phyloP scores from a whole-genome alignment of 2,797 vertebrate genomes.

The Anisognathus igniventris region DNA sequence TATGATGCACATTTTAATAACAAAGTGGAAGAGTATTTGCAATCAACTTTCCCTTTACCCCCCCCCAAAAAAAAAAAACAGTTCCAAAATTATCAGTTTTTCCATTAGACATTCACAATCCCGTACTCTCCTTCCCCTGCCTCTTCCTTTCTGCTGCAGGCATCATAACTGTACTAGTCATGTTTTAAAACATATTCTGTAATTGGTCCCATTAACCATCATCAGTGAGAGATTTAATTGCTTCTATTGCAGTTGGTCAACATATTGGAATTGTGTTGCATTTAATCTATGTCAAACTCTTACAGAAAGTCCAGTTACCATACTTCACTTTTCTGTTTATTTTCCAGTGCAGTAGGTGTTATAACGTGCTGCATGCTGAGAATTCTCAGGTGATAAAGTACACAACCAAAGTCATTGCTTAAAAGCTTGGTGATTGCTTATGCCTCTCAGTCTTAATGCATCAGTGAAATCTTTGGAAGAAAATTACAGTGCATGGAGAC shows the following conservation, averaged over 20 bases:
- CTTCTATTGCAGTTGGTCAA: constrained; percentile 32
- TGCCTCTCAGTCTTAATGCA: constrained; percentile 2
- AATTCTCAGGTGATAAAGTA: constrained; percentile 31
- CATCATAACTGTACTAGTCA: not conserved
- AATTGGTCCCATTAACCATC: constrained; percentile 56
- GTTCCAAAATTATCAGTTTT: not conserved
- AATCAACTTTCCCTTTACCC: not conserved
- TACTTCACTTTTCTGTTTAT: constrained; percentile 24
- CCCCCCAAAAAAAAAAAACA: accelerated
- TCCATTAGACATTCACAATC: not conserved
- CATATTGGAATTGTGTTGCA: not conserved
- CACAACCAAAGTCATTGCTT: not conserved
- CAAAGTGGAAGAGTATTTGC: not conserved
- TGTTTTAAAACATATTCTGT: constrained; percentile 41
- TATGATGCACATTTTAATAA: not conserved
- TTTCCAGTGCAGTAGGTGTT: constrained; percentile 2
- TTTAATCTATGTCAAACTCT: constrained; percentile 33
- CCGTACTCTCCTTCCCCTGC: not conserved
- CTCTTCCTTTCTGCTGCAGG: not conserved
- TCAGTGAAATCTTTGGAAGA: not conserved
- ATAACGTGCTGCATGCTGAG: constrained; percentile 8
- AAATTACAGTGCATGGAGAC: not conserved
- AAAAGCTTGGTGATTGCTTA: constrained; percentile 21
- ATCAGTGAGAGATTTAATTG: constrained; percentile 54
- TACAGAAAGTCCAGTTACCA: not conserved